Base-by-base conservation (phyloP, 2,888 invertebrate genomes). In the Busseola fusca region DNA sequence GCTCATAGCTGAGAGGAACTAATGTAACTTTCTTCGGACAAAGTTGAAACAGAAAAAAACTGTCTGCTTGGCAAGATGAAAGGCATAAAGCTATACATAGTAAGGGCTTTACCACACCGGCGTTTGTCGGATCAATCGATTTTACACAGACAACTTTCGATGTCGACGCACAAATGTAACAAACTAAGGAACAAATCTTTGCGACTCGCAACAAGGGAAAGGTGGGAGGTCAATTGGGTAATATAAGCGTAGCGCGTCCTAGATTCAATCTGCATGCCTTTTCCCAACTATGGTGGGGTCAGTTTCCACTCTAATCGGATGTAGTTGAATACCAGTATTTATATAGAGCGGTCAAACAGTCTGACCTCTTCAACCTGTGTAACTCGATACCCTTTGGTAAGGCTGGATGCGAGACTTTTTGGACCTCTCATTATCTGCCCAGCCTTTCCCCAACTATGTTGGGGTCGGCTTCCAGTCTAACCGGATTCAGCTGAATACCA, bases 21-120 rank as follows among this genome's bases (percentile, higher is more conserved):
- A 79, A 81, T 79, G 79, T 69, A 79, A 81, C 54, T 83, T 79
- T 72, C 72, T 79, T 64, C 12, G 50, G 12, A 27, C 12, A 68
- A 81, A 75, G 71, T 82, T 83, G 40, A 57, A 62, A 54, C 42
- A 54, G 74, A 64, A 73, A 80, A 78, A n/a, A 71, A 73, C 57
- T 57, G 69, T 69, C 72, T 72, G 58, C 40, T 56, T 57, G 21
- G 14, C 25, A 64, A 25, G 45, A 48, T 62, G 37, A 80, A 27
- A 40, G 58, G 62, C 62, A 63, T 65, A 54, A 62, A 70, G 58
- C 67, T 78, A 27, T 66, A 64, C 25, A 48, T 48, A 30, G 48
- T 73, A 68, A 78, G 16, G 56, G 58, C 7, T 7, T 5, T 37
- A 12, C 21, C 42, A 67, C 27, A 76, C 37, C 21, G 3, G 2